Evolutionary conservation across 2,113 vertebrate genomes (phyloP).

Genomic region (Rhombomys opimus): DNA sequence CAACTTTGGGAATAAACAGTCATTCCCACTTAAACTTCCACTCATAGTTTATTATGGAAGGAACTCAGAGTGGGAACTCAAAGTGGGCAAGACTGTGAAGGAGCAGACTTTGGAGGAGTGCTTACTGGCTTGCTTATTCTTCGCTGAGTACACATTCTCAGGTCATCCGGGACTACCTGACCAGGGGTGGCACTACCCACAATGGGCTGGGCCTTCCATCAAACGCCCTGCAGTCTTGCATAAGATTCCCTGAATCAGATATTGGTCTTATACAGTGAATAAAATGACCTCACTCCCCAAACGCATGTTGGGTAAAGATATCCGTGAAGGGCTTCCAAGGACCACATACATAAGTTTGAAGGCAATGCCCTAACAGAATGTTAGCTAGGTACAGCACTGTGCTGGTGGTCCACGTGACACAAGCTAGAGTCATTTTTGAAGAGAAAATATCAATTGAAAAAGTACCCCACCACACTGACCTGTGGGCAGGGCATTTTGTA

Average conservation of each 20-base stretch:
- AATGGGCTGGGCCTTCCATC: neutral
- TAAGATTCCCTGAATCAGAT: neutral
- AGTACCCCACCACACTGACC: neutral
- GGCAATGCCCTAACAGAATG: neutral
- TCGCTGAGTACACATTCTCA: neutral
- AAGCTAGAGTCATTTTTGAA: neutral
- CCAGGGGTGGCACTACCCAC: neutral
- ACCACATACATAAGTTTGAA: neutral
- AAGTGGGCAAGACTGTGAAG: neutral
- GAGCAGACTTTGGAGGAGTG: neutral
- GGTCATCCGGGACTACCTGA: neutral
- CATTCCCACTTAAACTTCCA: neutral
- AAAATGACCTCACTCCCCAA: neutral
- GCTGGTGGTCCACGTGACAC: neutral
- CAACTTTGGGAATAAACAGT: neutral
- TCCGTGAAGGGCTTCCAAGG: neutral
- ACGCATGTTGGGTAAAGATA: neutral
- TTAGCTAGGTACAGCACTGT: neutral
- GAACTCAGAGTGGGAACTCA: neutral
- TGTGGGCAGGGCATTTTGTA: neutral
- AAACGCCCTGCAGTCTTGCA: neutral
- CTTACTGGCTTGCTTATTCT: neutral
- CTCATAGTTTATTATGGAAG: neutral
- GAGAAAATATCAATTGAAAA: neutral
- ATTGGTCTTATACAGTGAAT: neutral